phyloP scores from a whole-genome alignment of 2,113 vertebrate species.

The Oreochromis aureus region DNA sequence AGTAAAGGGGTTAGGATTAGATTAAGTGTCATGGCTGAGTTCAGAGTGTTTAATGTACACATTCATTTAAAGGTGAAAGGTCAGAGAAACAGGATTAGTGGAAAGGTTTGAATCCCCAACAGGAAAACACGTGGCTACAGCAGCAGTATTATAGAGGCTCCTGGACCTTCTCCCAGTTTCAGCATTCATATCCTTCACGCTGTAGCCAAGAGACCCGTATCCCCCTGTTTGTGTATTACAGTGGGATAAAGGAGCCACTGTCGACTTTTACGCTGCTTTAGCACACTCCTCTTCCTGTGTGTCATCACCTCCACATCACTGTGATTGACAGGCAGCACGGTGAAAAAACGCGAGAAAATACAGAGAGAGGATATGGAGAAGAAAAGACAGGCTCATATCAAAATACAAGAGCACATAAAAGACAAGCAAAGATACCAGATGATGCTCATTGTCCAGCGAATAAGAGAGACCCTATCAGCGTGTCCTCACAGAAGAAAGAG shows the following conservation, averaged over 20 bases:
- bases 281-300: slow-evolving; percentile 3
- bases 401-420: background rate
- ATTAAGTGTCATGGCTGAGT: background rate
- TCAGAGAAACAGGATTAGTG: background rate
- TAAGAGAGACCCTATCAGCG: background rate
- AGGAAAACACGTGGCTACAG: background rate
- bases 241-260: slow-evolving; percentile 56
- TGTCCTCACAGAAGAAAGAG: background rate
- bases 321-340: slow-evolving; percentile 6
- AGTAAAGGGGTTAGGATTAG: background rate
- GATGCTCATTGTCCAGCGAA: background rate
- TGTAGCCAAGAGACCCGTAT: slow-evolving; percentile 12
- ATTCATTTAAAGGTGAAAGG: background rate
- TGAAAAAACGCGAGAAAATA: rapidly evolving
- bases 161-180: background rate
- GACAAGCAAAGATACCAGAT: background rate
- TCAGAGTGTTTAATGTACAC: background rate
- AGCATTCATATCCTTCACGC: slow-evolving; percentile 17
- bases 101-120: background rate
- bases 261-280: background rate
- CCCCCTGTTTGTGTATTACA: slow-evolving; percentile 23
- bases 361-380: background rate
- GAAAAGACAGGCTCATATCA: rapidly evolving
- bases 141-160: background rate
- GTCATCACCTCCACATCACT: slow-evolving; percentile 55